Evolutionary conservation across 2,113 vertebrate species (phyloP).

Genomic region (Rhinopomastus cyanomelas): DNA sequence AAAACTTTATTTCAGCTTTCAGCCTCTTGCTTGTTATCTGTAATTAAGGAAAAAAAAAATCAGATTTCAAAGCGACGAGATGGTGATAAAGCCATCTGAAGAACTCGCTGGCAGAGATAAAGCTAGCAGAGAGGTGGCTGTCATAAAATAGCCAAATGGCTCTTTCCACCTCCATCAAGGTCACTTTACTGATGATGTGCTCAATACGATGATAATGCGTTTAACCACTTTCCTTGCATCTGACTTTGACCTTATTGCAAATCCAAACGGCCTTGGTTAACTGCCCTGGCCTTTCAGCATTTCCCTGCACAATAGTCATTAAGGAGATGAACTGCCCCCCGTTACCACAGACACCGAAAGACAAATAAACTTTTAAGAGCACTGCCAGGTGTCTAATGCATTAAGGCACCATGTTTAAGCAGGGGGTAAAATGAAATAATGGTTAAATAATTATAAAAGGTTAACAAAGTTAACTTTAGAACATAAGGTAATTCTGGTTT

Average conservation of each 20-base stretch:
- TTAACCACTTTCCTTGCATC: slow-evolving; percentile 77
- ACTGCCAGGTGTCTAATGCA: slow-evolving; percentile 70
- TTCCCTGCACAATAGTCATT: slow-evolving; percentile 80
- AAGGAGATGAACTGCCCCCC: slow-evolving; percentile 77
- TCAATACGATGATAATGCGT: slow-evolving; percentile 77
- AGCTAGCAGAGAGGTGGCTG: slow-evolving; percentile 65
- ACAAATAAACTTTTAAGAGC: slow-evolving; percentile 81
- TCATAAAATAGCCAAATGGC: slow-evolving; percentile 81
- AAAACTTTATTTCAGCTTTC: background rate
- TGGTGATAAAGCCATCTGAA: slow-evolving; percentile 50
- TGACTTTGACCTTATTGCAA: slow-evolving; percentile 75
- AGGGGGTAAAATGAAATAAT: slow-evolving; percentile 74
- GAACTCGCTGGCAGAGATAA: slow-evolving; percentile 72
- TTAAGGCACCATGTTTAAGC: slow-evolving; percentile 63
- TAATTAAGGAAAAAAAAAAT: slow-evolving; percentile 71
- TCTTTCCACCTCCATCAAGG: slow-evolving; percentile 84
- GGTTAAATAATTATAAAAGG: slow-evolving; percentile 78
- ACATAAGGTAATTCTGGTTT: slow-evolving; percentile 53
- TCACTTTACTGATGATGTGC: slow-evolving; percentile 75
- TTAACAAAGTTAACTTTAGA: slow-evolving; percentile 71
- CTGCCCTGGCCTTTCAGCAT: slow-evolving; percentile 72
- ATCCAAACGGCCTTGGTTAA: slow-evolving; percentile 78
- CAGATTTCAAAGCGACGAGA: slow-evolving; percentile 68
- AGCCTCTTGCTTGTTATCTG: background rate
- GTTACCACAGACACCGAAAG: slow-evolving; percentile 74